Conservation (phyloP, 2,888 invertebrate genomes). For the Nebria salina region DNA sequence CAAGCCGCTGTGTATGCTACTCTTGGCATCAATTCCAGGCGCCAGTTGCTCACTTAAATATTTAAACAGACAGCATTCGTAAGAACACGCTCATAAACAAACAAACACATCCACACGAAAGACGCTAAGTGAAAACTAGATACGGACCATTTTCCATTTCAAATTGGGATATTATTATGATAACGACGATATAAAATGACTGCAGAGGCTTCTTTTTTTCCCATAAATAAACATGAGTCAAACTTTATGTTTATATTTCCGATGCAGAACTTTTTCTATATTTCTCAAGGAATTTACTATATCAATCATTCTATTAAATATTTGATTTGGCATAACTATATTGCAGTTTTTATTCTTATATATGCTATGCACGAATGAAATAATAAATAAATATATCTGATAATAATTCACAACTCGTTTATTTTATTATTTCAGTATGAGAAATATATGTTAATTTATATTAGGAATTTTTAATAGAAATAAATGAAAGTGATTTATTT, state of each 20-base stretch:
- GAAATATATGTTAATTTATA: no score
- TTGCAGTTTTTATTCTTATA: not conserved
- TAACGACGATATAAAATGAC: constrained; percentile 8
- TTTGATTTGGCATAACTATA: not conserved
- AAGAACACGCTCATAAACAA: not conserved
- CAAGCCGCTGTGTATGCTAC: not conserved
- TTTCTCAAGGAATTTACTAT: not conserved
- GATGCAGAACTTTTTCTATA: not conserved
- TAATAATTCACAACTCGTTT: not conserved
- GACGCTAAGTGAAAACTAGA: constrained; percentile 15
- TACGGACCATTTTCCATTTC: constrained; percentile 32
- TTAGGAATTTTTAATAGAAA: no score
- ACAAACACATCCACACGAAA: not conserved
- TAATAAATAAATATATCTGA: not conserved
- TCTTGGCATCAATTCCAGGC: constrained; percentile 3
- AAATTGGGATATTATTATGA: constrained; percentile 36
- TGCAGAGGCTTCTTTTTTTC: not conserved
- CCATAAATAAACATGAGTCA: constrained; percentile 21
- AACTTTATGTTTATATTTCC: constrained; percentile 33
- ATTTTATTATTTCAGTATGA: no score
- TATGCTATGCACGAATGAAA: not conserved
- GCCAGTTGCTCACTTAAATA: constrained; percentile 12
- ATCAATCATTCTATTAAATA: not conserved
- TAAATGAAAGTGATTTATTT: no score
- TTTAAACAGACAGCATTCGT: constrained; percentile 11